Conservation (phyloP, 2,113 vertebrate species). For the Neofelis nebulosa region DNA sequence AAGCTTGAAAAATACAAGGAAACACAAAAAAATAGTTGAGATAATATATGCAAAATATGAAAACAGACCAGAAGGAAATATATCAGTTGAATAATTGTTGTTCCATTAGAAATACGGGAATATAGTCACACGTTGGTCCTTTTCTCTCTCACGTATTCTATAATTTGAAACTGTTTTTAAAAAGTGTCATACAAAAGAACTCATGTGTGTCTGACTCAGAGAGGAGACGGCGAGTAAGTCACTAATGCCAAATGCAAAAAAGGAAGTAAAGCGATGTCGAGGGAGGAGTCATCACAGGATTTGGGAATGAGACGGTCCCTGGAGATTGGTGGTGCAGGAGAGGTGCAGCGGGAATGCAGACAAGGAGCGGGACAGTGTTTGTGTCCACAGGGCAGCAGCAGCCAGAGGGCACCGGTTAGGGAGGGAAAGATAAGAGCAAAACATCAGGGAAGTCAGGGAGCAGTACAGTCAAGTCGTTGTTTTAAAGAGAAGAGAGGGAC, state of each 20-base stretch:
- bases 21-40: neutral
- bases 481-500: neutral
- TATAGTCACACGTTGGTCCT: neutral
- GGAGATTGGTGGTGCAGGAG: neutral
- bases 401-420: neutral
- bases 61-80: neutral
- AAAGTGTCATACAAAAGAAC: neutral
- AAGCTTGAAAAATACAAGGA: neutral
- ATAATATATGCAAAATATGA: neutral
- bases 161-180: neutral
- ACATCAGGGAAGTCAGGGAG: neutral
- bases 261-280: neutral
- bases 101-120: constrained; percentile 13
- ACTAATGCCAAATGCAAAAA: neutral
- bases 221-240: neutral
- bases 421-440: neutral
- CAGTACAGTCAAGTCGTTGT: neutral
- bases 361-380: too few relatives aligned
- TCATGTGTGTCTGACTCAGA: neutral
- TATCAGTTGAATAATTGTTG: neutral
- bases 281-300: accelerated
- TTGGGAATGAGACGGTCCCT: neutral
- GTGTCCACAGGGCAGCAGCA: too few relatives aligned
- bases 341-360: neutral
- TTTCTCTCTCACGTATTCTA: neutral